These are phyloP conservation scores for Microctonus hyperodae DNA, from an alignment of 2,888 invertebrate genomes.

Conservation along the genomic window DNA sequence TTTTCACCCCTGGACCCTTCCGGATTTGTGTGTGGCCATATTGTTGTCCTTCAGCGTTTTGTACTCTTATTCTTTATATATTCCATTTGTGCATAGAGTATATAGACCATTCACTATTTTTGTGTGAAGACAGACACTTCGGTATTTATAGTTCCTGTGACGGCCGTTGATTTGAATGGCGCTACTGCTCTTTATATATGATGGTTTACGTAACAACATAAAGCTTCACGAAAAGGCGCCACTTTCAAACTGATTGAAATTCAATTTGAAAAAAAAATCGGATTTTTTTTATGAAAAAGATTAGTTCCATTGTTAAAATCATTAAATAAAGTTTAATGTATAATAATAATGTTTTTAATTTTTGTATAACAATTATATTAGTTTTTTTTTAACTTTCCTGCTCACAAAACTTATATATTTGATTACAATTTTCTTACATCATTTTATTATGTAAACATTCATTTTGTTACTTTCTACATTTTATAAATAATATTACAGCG, in stretches of 20 bases:
- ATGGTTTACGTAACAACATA: too few species aligned
- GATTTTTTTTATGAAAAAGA: too few species aligned
- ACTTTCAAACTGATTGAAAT: too few species aligned
- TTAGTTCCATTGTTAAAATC: too few species aligned
- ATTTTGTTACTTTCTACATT: neutral
- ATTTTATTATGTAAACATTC: neutral
- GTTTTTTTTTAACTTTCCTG: neutral
- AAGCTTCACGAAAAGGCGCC: too few species aligned
- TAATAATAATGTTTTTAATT: neutral
- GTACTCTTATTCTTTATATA: slow-evolving; percentile 22
- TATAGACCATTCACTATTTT: neutral
- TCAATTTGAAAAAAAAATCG: too few species aligned
- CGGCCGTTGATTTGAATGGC: too few species aligned
- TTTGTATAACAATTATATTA: neutral
- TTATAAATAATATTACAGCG: neutral
- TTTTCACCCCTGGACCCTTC: slow-evolving; percentile 29
- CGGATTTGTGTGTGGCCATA: slow-evolving; percentile 26
- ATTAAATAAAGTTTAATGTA: too few species aligned
- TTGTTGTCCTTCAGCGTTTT: slow-evolving; percentile 38
- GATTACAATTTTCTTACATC: neutral
- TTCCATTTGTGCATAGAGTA: neutral
- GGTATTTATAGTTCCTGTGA: too few species aligned
- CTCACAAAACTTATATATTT: neutral
- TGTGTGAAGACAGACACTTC: neutral
- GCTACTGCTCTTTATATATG: too few species aligned